Evolutionary conservation across 2,888 invertebrate genomes (phyloP), one percentile per base, ranked within the genome.

Genomic region (Mallateleia sp.): DNA sequence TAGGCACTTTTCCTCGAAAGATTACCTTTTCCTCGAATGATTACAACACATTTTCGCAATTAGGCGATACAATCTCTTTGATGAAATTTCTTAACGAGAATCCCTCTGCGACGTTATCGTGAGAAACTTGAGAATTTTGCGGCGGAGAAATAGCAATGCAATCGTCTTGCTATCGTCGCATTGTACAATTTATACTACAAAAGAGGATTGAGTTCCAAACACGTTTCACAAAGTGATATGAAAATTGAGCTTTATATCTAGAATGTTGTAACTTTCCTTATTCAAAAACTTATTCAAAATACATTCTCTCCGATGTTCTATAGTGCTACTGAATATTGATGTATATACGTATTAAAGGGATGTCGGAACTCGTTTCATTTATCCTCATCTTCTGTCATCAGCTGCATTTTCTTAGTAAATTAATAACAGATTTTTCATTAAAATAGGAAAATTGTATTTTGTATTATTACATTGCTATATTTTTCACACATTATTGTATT

Each of bases 51-150:
- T n/a, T n/a, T n/a, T n/a, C n/a, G n/a, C n/a, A n/a, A n/a, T n/a
- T n/a, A n/a, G n/a, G n/a, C n/a, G n/a, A n/a, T 85, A 72, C 75
- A 42, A 66, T 80, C 60, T 67, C 79, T 71, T 77, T 71, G 80
- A 85, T 81, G 81, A 81, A 85, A 81, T 77, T 77, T 81, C 85
- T 85, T 75, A 80, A 77, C 66, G 66, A 77, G 71, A 85, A 85
- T 78, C 64, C 72, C 60, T 60, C 34, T 18, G 38, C 38, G 64
- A 75, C 25, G 64, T 38, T 71, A 71, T 83, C 84, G 67, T 18
- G 42, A 18, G 77, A 81, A 80, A 79, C 80, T 69, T 64, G 62
- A 85, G 80, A 85, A 74, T 85, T 69, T 75, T 62, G 80, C 85
- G 75, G 81, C 71, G 47, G 58, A 15, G 69, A 75, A 77, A 66